Percentiles rank a stretch among this genome's conserved stretches.
These are phyloP conservation scores for Siderastrea radians DNA, from an alignment of 92 coral and sea anemone genomes.

Conservation along the genomic window DNA sequence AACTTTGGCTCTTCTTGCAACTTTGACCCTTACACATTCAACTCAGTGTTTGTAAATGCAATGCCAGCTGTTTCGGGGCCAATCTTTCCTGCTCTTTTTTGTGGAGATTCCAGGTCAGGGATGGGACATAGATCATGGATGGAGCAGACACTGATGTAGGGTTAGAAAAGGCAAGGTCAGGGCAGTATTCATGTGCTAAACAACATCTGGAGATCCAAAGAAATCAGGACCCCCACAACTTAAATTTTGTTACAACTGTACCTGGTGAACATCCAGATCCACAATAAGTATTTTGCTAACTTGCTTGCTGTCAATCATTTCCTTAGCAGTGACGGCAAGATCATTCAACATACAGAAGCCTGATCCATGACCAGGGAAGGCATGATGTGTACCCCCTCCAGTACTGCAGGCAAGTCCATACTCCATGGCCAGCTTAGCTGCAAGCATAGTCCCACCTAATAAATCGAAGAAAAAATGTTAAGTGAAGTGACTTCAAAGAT, in stretches of 20 bases:
- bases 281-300: conserved; percentile 70
- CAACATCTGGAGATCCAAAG: background rate
- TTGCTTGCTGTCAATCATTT: conserved; percentile 39
- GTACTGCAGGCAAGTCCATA: conserved; percentile 80
- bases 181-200: background rate
- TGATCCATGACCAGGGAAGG: conserved; percentile 77
- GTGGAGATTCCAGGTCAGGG: no score
- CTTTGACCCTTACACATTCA: no score
- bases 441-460: conserved; percentile 79
- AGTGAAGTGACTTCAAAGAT: background rate
- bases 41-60: no score
- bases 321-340: conserved; percentile 69
- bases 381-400: conserved; percentile 83
- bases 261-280: conserved; percentile 85
- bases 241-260: background rate
- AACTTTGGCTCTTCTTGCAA: no score
- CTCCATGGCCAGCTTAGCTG: conserved; percentile 74
- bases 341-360: conserved; percentile 83
- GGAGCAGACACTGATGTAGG: no score
- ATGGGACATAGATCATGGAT: no score
- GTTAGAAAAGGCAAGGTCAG: no score
- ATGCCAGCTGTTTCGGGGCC: no score
- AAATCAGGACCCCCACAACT: background rate
- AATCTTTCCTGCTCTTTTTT: no score
- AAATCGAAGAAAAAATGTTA: background rate